Evolutionary conservation across 1,140 invertebrate species (phyloP).

Genomic region (Formica selysi): DNA sequence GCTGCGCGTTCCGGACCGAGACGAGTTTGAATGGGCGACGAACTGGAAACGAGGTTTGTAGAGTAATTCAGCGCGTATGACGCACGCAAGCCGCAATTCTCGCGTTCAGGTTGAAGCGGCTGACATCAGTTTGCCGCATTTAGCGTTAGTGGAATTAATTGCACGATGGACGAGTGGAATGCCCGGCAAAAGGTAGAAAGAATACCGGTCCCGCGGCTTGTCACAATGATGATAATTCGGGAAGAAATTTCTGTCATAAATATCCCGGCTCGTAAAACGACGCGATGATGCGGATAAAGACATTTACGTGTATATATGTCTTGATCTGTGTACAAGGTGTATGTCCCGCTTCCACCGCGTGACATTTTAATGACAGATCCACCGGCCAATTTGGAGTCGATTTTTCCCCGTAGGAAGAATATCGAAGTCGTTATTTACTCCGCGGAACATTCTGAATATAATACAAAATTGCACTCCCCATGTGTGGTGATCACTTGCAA

Average conservation of each 20-base stretch:
- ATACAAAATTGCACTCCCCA: background rate
- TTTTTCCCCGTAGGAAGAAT: background rate
- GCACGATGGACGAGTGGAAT: background rate
- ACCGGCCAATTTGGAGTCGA: background rate
- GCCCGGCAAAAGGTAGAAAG: constrained; percentile 19
- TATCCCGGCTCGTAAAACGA: constrained; percentile 40
- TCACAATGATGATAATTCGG: constrained; percentile 52
- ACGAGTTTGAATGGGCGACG: constrained; percentile 41
- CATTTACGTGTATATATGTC: background rate
- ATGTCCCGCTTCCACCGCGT: background rate
- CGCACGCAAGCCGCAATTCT: constrained; percentile 38
- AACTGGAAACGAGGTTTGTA: constrained; percentile 57
- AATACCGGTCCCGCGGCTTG: constrained; percentile 19
- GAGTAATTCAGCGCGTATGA: constrained; percentile 57
- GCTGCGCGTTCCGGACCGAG: constrained; percentile 31
- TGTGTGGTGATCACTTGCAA: background rate
- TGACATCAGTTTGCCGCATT: constrained; percentile 65
- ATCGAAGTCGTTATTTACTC: background rate
- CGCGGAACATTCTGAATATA: too few relatives aligned
- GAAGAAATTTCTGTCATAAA: constrained; percentile 70
- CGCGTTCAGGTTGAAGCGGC: constrained; percentile 26
- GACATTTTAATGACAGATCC: constrained; percentile 9
- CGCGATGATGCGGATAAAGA: constrained; percentile 40
- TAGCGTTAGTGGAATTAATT: constrained; percentile 72
- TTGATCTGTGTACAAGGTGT: background rate